phyloP scores from a whole-genome alignment of 1,140 invertebrate genomes.

The Melipona quadrifasciata region DNA sequence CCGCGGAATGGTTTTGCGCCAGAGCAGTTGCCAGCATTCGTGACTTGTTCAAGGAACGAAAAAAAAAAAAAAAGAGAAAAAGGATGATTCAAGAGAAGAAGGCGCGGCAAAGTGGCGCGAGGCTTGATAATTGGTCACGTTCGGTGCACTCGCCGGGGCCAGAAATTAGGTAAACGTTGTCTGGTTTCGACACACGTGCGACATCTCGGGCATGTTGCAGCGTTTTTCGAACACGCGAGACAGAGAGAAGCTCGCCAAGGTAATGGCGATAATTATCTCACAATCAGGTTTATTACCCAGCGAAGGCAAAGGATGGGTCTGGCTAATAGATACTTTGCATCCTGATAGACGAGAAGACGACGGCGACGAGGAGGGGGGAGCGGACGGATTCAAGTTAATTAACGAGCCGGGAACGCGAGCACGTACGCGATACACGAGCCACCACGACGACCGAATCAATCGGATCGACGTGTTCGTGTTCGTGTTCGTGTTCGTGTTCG shows the following conservation, averaged over 20 bases:
- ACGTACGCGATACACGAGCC: constrained; percentile 16
- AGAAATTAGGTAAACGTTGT: constrained; percentile 42
- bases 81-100: too few species aligned
- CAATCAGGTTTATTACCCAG: constrained; percentile 63
- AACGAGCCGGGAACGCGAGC: constrained; percentile 49
- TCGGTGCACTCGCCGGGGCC: constrained; percentile 12
- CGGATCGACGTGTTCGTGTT: constrained; percentile 26
- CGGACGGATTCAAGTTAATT: constrained; percentile 57
- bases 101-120: not conserved
- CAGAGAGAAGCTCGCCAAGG: too few species aligned
- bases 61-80: too few species aligned
- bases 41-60: too few species aligned
- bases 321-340: constrained; percentile 66
- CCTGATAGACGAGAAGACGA: constrained; percentile 44
- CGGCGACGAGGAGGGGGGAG: not conserved
- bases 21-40: constrained; percentile 27
- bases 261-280: constrained; percentile 62
- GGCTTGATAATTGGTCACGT: constrained; percentile 58
- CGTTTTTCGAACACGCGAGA: not conserved
- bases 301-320: constrained; percentile 56
- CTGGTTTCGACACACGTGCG: constrained; percentile 3
- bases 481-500: constrained; percentile 5
- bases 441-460: constrained; percentile 58
- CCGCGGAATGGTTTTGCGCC: not conserved
- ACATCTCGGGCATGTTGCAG: constrained; percentile 21